Conservation (phyloP, 2,797 vertebrate species). For the Anguilla pacifica region DNA sequence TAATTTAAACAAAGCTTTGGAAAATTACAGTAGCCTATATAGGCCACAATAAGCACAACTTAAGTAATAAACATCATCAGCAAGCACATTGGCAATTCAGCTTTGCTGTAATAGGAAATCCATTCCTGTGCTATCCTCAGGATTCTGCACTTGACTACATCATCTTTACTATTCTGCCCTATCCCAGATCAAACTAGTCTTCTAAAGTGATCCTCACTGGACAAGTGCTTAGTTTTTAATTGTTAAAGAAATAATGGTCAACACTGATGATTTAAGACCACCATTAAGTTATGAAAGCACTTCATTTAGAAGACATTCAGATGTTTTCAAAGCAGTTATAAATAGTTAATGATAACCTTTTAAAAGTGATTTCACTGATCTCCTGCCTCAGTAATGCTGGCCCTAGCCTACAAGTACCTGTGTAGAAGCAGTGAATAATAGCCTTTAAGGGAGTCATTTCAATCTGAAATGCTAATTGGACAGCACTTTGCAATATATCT, state of each 20-base stretch:
- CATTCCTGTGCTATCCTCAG: background rate
- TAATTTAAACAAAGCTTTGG: background rate
- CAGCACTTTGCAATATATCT: slow-evolving; percentile 9
- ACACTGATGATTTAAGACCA: background rate
- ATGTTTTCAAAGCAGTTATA: slow-evolving; percentile 1
- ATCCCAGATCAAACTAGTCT: background rate
- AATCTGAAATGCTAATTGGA: background rate
- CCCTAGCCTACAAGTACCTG: background rate
- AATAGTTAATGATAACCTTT: slow-evolving; percentile 3
- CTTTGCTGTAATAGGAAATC: background rate
- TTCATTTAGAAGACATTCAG: slow-evolving; percentile 3
- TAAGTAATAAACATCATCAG: background rate
- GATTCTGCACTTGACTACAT: background rate
- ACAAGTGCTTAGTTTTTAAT: background rate
- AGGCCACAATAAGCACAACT: background rate
- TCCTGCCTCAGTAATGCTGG: background rate
- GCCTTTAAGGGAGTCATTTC: background rate
- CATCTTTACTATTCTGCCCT: background rate
- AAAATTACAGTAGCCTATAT: background rate
- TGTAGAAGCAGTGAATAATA: background rate
- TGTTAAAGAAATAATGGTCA: background rate
- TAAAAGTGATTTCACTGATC: background rate
- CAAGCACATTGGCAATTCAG: background rate
- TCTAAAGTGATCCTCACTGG: background rate
- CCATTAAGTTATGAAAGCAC: background rate